Conservation (phyloP, 2,888 invertebrate genomes). For the Ochropleura leucogaster region DNA sequence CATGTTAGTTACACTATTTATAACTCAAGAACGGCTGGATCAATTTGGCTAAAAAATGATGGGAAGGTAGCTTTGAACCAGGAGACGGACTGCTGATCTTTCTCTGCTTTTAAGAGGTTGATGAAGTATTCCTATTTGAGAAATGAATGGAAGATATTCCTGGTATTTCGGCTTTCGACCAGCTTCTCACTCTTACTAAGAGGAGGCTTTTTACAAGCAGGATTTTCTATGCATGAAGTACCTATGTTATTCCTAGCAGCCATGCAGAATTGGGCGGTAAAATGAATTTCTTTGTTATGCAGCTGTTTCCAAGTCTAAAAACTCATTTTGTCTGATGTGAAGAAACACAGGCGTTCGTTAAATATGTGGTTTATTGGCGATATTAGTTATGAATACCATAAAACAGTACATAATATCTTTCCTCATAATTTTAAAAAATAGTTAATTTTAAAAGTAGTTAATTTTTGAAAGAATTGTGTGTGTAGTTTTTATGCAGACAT, state of each 20-base stretch:
- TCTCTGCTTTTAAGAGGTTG: no score
- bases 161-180: no score
- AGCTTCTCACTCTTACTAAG: not conserved
- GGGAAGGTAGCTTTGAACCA: no score
- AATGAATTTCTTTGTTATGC: not conserved
- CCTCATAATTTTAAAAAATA: not conserved
- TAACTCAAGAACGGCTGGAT: no score
- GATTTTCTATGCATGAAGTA: not conserved
- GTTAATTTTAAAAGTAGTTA: not conserved
- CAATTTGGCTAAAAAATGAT: no score
- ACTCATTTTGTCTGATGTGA: conserved; percentile 16
- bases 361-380: conserved; percentile 14
- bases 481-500: not conserved
- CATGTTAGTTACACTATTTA: no score
- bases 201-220: not conserved
- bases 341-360: conserved; percentile 18
- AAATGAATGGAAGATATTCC: no score
- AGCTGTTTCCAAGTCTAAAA: conserved; percentile 1
- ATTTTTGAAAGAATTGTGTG: not conserved
- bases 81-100: no score
- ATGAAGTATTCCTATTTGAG: no score
- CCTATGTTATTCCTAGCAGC: not conserved
- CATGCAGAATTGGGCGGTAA: not conserved
- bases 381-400: not conserved
- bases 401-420: not conserved